Evolutionary conservation across 1,140 invertebrate species (phyloP), one percentile per base, ranked within the genome.

Genomic region (Maconellicoccus hirsutus): DNA sequence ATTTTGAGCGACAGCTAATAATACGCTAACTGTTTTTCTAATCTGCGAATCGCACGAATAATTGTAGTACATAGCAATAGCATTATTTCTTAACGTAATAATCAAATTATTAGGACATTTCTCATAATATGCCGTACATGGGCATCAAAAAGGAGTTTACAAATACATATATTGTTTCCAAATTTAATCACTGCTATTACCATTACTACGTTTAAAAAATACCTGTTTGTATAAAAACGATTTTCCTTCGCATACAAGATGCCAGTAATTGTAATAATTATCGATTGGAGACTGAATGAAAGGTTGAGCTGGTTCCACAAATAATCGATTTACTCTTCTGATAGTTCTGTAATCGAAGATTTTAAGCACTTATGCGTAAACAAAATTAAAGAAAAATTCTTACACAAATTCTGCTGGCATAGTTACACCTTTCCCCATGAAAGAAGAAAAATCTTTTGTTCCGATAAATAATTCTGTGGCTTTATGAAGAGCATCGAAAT

Each of bases 161-260:
- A 22, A 23, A 69, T 16, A 71, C 26, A 66, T n/a, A n/a, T n/a
- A n/a, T n/a, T n/a, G n/a, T n/a, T n/a, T n/a, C n/a, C n/a, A n/a
- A n/a, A n/a, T n/a, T n/a, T n/a, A n/a, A n/a, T n/a, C n/a, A n/a
- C n/a, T n/a, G n/a, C n/a, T n/a, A n/a, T n/a, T n/a, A n/a, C n/a
- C n/a, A n/a, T 14, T 38, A 33, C 14, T 4, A n/a, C n/a, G n/a
- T n/a, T n/a, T n/a, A n/a, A n/a, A n/a, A n/a, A 2, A 26, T 70
- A 74, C 73, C 52, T 73, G 72, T 70, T 74, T 74, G 22, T 74
- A 74, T 22, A 74, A 70, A 71, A 74, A 74, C 59, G 73, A 72
- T 33, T 22, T 72, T 71, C 72, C 73, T 38, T 70, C 25, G 52
- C 71, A 23, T 23, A 23, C n/a, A 27, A 73, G 38, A 63, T 71